Evolutionary conservation across 2,113 vertebrate genomes (phyloP), one percentile per base, ranked within the genome.

Genomic region (Pachyramphus minor): DNA sequence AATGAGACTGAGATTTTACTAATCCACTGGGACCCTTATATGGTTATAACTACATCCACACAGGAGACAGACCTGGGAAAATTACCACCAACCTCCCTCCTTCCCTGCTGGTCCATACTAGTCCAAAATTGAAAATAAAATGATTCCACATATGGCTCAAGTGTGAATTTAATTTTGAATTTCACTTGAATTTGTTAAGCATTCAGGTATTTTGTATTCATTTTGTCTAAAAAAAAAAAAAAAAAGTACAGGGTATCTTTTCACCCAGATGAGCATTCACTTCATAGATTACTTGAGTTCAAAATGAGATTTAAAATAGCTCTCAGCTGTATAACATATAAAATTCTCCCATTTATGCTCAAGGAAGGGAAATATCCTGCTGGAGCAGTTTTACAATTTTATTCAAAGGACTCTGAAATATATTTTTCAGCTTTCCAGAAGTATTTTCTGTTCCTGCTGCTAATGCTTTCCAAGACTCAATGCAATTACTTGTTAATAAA

Each of bases 401-500:
- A 96, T 96, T 97, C 89, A 96, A 83, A 95, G 30, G 87, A 93
- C 94, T 82, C 44, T 79, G 63, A 97, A 90, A 91, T 71, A 83
- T 21, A 75, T 87, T 95, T 95, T 91, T 95, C 78, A 95, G 73
- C 67, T 96, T 87, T 96, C 62, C 56, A 87, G 67, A 95, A 96
- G 66, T 74, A 93, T 87, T 72, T 97, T 55, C 62, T 94, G 37
- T 89, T 96, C 53, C 88, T 95, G 84, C 71, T 88, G 75, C 75
- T 96, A 72, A 88, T 92, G 62, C 89, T 94, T 97, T 97, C 83
- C 89, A 96, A 95, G 87, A 87, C 76, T 93, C 94, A 62, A 59
- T 78, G 79, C 87, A 97, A 97, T 97, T 97, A 96, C 91, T 89
- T 97, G 89, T 93, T 98, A 97, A 97, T 97, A 97, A 98, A 97